These are phyloP conservation scores for Sebastes minor DNA, from an alignment of 2,797 vertebrate species.

Conservation along the genomic window DNA sequence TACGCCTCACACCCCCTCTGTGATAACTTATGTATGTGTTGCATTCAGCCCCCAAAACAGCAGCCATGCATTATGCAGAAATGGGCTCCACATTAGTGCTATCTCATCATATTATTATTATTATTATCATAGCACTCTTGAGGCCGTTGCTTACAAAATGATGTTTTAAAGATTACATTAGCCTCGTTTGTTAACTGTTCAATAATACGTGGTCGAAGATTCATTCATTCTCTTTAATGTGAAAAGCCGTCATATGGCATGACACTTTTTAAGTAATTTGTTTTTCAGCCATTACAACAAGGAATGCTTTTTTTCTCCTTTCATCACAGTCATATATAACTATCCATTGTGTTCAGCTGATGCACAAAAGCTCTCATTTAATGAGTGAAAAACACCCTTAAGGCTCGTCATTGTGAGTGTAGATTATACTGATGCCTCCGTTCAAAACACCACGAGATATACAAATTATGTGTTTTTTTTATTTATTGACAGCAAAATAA, in stretches of 20 bases:
- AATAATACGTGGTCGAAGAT: conserved; percentile 6
- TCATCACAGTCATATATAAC: not conserved
- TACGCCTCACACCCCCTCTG: not conserved
- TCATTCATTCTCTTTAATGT: conserved; percentile 7
- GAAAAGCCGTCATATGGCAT: not conserved
- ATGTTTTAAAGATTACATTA: conserved; percentile 28
- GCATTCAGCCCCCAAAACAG: conserved; percentile 6
- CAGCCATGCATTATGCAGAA: conserved; percentile 32
- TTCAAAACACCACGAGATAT: conserved; percentile 1
- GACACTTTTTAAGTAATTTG: not conserved
- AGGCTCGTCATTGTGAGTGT: not conserved
- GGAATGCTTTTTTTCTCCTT: not conserved
- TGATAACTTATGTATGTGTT: conserved; percentile 7
- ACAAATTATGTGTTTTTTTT: not conserved
- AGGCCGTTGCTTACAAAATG: conserved; percentile 23
- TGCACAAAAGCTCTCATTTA: not conserved
- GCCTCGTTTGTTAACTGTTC: conserved; percentile 14
- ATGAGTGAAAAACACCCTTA: not conserved
- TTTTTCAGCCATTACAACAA: not conserved
- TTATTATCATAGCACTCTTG: conserved; percentile 18
- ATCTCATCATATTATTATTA: conserved; percentile 32
- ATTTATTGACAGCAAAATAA: conserved; percentile 22
- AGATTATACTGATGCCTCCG: not conserved
- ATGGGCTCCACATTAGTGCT: conserved; percentile 15
- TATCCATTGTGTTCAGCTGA: not conserved